Conservation (phyloP, 2,113 vertebrate species). For the Abramis brama region DNA sequence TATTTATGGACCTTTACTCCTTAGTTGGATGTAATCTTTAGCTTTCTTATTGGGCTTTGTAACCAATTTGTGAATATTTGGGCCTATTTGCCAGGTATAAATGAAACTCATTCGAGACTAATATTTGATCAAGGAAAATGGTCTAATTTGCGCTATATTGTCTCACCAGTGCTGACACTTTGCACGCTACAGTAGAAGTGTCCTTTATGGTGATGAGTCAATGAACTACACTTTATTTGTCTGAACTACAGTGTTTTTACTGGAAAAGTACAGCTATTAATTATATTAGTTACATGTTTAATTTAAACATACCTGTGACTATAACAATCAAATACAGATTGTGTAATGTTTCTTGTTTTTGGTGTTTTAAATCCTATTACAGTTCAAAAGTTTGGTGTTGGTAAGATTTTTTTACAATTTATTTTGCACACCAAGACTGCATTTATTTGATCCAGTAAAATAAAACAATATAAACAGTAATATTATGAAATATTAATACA, state of each 20-base stretch:
- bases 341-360: too few relatives aligned
- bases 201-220: neutral
- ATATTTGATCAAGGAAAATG: neutral
- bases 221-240: neutral
- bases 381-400: neutral
- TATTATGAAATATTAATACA: neutral
- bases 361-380: neutral
- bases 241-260: neutral
- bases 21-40: neutral
- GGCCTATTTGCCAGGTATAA: neutral
- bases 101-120: neutral
- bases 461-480: too few relatives aligned
- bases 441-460: neutral
- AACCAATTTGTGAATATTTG: neutral
- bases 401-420: neutral
- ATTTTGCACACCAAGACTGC: neutral
- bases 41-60: neutral
- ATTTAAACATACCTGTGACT: too few relatives aligned
- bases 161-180: neutral
- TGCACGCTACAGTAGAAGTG: too few relatives aligned
- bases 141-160: neutral
- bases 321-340: too few relatives aligned
- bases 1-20: conserved; percentile 7
- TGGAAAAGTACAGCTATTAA: neutral
- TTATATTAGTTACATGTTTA: neutral